Evolutionary conservation across 2,113 vertebrate genomes (phyloP).

Genomic region (Kryptolebias marmoratus): DNA sequence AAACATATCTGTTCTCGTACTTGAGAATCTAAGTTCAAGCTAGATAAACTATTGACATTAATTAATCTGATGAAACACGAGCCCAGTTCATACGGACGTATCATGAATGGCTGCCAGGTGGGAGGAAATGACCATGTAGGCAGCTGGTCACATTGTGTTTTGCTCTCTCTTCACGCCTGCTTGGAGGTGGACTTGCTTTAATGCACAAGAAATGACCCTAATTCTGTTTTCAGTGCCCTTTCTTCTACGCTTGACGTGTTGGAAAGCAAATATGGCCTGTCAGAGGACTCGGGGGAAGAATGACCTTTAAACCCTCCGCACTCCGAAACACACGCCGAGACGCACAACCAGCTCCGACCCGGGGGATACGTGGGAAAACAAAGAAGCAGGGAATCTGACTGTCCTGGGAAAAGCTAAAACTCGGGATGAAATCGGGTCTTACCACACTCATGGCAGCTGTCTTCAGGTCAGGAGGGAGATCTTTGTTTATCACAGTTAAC

Average conservation of each 20-base stretch:
- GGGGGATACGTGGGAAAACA: not conserved
- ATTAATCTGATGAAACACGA: not conserved
- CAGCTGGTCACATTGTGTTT: conserved; percentile 5
- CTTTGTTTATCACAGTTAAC: not conserved
- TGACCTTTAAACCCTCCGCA: conserved; percentile 47
- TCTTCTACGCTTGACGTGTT: conserved; percentile 84
- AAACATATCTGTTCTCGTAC: no score
- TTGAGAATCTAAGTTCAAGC: no score
- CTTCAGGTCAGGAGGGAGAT: conserved; percentile 7
- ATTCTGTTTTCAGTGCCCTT: conserved; percentile 82
- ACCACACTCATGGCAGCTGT: not conserved
- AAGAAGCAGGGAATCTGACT: not conserved
- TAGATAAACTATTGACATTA: not conserved
- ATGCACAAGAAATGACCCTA: conserved; percentile 40
- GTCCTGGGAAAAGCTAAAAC: not conserved
- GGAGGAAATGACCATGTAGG: not conserved
- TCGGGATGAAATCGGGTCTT: conserved; percentile 7
- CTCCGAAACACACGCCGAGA: conserved; percentile 36
- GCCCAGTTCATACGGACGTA: not conserved
- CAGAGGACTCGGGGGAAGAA: conserved; percentile 50
- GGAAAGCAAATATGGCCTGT: conserved; percentile 84
- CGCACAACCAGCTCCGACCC: conserved; percentile 44
- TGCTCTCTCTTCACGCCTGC: not conserved
- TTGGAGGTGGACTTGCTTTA: conserved; percentile 2
- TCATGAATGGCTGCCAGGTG: conserved; percentile 1